A percentile compares a stretch with the other conserved stretches of the same genome.
These are phyloP conservation scores for Columba livia DNA, from an alignment of 2,113 vertebrate species.

Conservation along the genomic window DNA sequence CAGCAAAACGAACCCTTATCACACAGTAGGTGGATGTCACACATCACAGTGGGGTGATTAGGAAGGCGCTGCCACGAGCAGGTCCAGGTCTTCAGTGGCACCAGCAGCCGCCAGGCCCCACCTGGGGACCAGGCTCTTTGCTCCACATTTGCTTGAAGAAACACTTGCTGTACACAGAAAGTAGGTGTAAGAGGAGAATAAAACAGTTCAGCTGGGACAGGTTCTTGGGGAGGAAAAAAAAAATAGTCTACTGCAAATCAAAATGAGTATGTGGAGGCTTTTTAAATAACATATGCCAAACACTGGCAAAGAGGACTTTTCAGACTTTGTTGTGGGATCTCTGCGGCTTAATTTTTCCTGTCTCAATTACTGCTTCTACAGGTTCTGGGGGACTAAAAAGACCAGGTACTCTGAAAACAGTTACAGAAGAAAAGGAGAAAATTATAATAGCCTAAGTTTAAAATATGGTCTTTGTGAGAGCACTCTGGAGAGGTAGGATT, in stretches of 20 bases:
- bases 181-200: background rate
- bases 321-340: background rate
- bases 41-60: too few relatives aligned
- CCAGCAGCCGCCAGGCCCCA: background rate
- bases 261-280: background rate
- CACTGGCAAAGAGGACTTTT: background rate
- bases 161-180: background rate
- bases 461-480: background rate
- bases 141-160: background rate
- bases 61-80: accelerated
- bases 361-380: background rate
- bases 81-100: background rate
- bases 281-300: background rate
- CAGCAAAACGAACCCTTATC: background rate
- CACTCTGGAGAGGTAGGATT: background rate
- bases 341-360: background rate
- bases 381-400: background rate
- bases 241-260: background rate
- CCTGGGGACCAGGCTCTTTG: background rate
- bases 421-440: background rate
- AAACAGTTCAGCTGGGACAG: background rate
- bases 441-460: background rate
- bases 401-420: background rate
- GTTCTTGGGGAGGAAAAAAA: accelerated
- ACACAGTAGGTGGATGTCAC: background rate